Percentiles rank a stretch among this genome's conserved stretches.
phyloP scores from a whole-genome alignment of 1,140 invertebrate genomes.

The Geopemphigus sp. region DNA sequence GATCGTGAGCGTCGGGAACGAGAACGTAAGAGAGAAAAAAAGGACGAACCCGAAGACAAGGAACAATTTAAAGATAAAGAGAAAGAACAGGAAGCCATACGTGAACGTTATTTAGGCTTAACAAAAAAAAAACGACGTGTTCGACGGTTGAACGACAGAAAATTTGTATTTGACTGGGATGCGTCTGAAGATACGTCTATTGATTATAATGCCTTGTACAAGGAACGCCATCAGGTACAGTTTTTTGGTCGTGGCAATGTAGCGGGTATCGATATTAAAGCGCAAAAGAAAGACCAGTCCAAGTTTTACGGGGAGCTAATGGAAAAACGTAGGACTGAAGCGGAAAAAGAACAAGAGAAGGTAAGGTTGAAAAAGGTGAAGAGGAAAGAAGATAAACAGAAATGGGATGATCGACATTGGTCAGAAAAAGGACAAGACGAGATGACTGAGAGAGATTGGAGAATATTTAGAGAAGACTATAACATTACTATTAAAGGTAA shows the following conservation, averaged over 20 bases:
- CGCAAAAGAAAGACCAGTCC: slow-evolving; percentile 95
- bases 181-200: slow-evolving; percentile 95
- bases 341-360: slow-evolving; percentile 97
- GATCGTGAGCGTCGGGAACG: slow-evolving; percentile 53
- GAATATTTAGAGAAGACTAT: slow-evolving; percentile 99
- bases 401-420: slow-evolving; percentile 99
- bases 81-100: slow-evolving; percentile 87
- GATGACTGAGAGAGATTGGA: slow-evolving; percentile 99
- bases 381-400: slow-evolving; percentile 95
- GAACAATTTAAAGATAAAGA: slow-evolving; percentile 77
- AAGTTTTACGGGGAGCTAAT: slow-evolving; percentile 97
- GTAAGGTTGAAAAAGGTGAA: slow-evolving; percentile 90
- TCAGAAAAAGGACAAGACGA: slow-evolving; percentile 89
- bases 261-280: slow-evolving; percentile 95
- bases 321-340: slow-evolving; percentile 91
- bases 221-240: slow-evolving; percentile 92
- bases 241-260: slow-evolving; percentile 97
- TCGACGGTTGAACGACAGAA: slow-evolving; percentile 91
- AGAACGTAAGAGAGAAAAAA: slow-evolving; percentile 53
- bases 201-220: slow-evolving; percentile 97
- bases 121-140: slow-evolving; percentile 91
- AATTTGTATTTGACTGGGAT: slow-evolving; percentile 99
- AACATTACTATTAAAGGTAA: slow-evolving; percentile 94
- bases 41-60: slow-evolving; percentile 60
- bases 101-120: slow-evolving; percentile 92